Evolutionary conservation across 2,888 invertebrate genomes (phyloP).

Genomic region (Cerceris rybyensis): DNA sequence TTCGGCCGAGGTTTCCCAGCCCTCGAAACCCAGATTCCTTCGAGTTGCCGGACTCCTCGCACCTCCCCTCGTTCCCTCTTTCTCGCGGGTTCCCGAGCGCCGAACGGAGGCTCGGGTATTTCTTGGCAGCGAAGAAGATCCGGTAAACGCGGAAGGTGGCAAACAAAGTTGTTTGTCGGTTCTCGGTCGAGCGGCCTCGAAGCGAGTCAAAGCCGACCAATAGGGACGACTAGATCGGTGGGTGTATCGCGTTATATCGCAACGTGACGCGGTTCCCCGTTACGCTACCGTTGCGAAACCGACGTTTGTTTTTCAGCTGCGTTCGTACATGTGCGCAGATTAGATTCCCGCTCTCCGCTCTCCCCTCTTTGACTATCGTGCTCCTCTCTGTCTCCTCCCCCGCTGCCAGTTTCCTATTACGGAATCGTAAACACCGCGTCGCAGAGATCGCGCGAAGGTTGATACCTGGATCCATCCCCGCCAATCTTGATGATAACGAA

Average conservation of each 20-base stretch:
- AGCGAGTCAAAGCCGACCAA: conserved; percentile 22
- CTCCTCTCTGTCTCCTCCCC: background rate
- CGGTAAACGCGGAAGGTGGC: conserved; percentile 16
- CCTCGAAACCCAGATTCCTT: too few species aligned
- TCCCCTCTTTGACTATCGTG: background rate
- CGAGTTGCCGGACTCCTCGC: too few species aligned
- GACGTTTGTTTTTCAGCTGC: conserved; percentile 19
- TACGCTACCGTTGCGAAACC: conserved; percentile 37
- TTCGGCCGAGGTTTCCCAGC: too few species aligned
- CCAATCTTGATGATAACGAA: too few species aligned
- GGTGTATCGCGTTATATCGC: conserved; percentile 12
- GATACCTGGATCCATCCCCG: background rate
- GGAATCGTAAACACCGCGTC: too few species aligned
- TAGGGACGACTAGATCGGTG: conserved; percentile 13
- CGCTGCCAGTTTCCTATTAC: background rate
- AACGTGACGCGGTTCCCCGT: conserved; percentile 17
- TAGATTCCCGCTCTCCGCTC: background rate
- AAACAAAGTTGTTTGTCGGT: conserved; percentile 55
- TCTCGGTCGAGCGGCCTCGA: conserved; percentile 18
- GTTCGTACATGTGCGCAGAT: background rate
- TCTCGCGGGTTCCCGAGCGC: background rate
- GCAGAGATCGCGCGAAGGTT: background rate
- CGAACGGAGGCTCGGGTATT: background rate
- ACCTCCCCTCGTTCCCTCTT: background rate
- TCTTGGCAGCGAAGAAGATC: too few species aligned